Base-by-base conservation (phyloP, 2,113 vertebrate species). In the Boleophthalmus pectinirostris region DNA sequence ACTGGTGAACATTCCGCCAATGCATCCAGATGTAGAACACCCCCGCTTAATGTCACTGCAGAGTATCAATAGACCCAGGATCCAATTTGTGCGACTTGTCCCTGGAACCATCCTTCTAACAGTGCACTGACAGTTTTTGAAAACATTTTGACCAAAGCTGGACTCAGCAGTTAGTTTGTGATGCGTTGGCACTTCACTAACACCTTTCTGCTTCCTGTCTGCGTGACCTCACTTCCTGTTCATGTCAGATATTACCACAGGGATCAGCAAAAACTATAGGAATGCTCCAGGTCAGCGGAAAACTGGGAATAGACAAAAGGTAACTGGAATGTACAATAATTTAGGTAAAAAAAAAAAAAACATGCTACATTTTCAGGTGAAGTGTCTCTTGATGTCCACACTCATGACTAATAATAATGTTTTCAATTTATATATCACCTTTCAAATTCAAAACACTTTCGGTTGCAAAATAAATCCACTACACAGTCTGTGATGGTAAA, bases 161-260 rank as follows among this genome's bases (percentile, higher is more conserved):
- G 18, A 43, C 61, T 64, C 61, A 64, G 61, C 61, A 64, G 33
- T 64, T 43, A 38, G 20, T 64, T 13, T 13, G 18, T 64, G 61
- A 64, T 64, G 10, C 16, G 61, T 38, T 43, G 61, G 20, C 20
- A 64, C 61, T 38, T 64, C 15, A 38, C 61, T 20, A 18, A 64
- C 61, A 64, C 61, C 61, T 64, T 38, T 64, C 33, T 64, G 20
- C 61, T 64, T 64, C 61, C 61, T 64, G 61, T 64, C 61, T 38
- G 18, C 29, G 11, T 18, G 61, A 64, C 61, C 61, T 38, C 61
- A 64, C 61, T 64, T 64, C 61, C 61, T 43, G 61, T 43, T 21
- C 20, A 10, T 38, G 33, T 64, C 33, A 43, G 61, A 12, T 6
- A 18, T 16, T n/a, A 18, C 7, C 20, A 38, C 61, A 10, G 33